A percentile compares a stretch with the other conserved stretches of the same genome.
Conservation (phyloP, 2,888 invertebrate species). For the Blomia tropicalis region DNA sequence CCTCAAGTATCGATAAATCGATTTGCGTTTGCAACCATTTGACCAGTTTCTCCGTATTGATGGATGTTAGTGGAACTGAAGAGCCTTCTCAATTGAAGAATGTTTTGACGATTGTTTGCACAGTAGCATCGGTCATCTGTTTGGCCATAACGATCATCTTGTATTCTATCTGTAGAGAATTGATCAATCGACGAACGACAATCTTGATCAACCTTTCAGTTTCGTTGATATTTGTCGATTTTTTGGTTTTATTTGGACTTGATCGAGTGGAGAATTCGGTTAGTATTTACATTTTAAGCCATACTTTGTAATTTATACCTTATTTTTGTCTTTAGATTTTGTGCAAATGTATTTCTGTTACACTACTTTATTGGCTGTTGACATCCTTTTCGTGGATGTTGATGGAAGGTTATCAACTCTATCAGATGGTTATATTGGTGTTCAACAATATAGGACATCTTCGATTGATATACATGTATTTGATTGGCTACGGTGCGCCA, state of each 20-base stretch:
- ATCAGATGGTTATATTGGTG: conserved; percentile 28
- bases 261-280: conserved; percentile 19
- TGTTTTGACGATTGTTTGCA: conserved; percentile 22
- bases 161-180: conserved; percentile 23
- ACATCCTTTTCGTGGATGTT: conserved; percentile 29
- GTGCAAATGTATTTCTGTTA: conserved; percentile 24
- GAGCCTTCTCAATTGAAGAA: conserved; percentile 8
- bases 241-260: conserved; percentile 24
- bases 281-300: background rate
- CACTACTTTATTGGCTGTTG: conserved; percentile 26
- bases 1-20: conserved; percentile 30
- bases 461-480: conserved; percentile 21
- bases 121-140: conserved; percentile 22
- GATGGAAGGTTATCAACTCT: conserved; percentile 28
- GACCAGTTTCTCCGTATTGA: conserved; percentile 31
- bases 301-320: background rate
- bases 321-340: conserved; percentile 6
- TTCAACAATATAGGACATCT: conserved; percentile 25
- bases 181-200: conserved; percentile 25
- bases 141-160: conserved; percentile 26
- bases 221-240: conserved; percentile 26
- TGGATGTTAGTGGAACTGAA: conserved; percentile 29
- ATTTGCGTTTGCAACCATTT: conserved; percentile 31
- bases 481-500: conserved; percentile 27
- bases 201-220: conserved; percentile 27